Percentiles rank a stretch among this genome's conserved stretches.
Evolutionary conservation across 2,888 invertebrate species (phyloP).

Genomic region (Vannuccia rotundouncinata): DNA sequence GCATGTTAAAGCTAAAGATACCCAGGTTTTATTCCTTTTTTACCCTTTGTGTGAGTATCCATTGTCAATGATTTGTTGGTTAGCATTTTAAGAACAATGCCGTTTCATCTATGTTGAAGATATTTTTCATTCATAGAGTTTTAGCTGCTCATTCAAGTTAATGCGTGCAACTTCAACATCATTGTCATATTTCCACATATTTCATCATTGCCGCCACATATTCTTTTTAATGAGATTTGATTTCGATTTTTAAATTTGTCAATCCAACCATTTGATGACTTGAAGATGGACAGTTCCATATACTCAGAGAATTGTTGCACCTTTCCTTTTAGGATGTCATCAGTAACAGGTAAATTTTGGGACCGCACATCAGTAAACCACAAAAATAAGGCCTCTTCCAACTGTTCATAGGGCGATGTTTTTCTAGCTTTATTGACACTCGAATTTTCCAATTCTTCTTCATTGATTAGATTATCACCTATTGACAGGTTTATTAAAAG

Average conservation of each 20-base stretch:
- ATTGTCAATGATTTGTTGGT: too few relatives aligned
- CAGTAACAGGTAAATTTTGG: neutral
- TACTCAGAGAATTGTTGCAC: neutral
- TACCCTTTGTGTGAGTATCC: too few relatives aligned
- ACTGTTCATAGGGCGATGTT: neutral
- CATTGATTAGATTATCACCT: neutral
- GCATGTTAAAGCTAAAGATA: too few relatives aligned
- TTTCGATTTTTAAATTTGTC: neutral
- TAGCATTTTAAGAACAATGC: too few relatives aligned
- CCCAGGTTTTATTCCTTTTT: too few relatives aligned
- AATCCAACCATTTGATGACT: neutral
- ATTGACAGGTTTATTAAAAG: neutral
- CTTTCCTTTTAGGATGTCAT: neutral
- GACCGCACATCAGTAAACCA: neutral
- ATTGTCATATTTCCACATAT: neutral
- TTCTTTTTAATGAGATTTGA: neutral
- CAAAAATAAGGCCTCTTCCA: neutral
- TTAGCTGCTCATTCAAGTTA: too few relatives aligned
- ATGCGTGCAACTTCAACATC: neutral
- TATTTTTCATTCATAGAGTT: too few relatives aligned
- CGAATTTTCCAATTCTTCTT: neutral
- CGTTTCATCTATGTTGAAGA: too few relatives aligned
- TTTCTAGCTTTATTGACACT: neutral
- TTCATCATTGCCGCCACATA: neutral
- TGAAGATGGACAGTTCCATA: neutral